Evolutionary conservation across 2,113 vertebrate genomes (phyloP).

Genomic region (Petaurus breviceps): DNA sequence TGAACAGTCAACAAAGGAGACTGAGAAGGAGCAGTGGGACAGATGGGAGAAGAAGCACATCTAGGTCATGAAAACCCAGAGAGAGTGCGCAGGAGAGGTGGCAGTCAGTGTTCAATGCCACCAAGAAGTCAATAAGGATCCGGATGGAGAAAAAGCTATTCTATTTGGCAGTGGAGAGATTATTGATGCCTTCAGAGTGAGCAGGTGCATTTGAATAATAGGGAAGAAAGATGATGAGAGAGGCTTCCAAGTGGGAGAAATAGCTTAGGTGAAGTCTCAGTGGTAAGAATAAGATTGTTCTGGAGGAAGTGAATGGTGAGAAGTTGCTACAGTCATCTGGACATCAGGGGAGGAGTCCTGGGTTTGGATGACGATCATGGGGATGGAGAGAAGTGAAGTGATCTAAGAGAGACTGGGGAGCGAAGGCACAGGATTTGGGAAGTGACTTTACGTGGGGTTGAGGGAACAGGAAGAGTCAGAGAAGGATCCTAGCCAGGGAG

Average conservation of each 20-base stretch:
- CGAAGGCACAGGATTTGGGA: neutral
- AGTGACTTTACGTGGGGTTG: neutral
- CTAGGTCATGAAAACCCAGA: neutral
- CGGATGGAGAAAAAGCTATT: neutral
- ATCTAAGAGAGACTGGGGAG: neutral
- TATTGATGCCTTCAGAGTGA: neutral
- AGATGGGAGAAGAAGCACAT: neutral
- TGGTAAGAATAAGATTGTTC: neutral
- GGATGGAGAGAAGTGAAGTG: neutral
- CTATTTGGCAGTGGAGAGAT: neutral
- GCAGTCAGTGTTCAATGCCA: neutral
- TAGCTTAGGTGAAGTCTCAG: neutral
- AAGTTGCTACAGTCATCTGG: neutral
- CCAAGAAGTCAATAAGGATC: neutral
- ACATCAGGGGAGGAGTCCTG: no score
- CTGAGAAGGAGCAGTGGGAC: neutral
- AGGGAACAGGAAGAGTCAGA: neutral
- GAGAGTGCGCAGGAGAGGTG: neutral
- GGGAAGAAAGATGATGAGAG: neutral
- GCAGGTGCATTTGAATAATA: neutral
- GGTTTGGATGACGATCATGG: neutral
- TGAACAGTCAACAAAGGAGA: neutral
- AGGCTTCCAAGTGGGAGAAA: neutral
- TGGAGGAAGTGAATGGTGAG: neutral
- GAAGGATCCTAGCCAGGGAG: neutral